phyloP scores from a whole-genome alignment of 2,888 invertebrate species.

The Hyles lineata region DNA sequence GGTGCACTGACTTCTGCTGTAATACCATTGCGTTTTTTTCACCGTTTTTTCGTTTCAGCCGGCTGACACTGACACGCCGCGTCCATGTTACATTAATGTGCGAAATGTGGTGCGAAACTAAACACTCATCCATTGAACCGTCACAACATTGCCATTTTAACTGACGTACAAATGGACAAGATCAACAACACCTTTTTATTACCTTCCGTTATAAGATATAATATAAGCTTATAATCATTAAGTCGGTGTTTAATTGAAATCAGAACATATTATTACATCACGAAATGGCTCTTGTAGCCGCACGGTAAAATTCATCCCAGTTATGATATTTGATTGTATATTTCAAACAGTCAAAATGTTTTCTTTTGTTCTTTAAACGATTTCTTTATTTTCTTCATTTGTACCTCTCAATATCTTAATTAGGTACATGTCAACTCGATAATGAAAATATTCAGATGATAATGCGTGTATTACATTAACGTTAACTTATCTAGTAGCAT shows the following conservation, averaged over 20 bases:
- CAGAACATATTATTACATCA: slow-evolving; percentile 25
- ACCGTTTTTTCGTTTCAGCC: slow-evolving; percentile 53
- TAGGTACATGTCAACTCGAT: neutral
- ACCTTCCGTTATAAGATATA: slow-evolving; percentile 68
- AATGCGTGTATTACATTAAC: neutral
- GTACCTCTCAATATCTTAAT: neutral
- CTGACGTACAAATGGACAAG: slow-evolving; percentile 54
- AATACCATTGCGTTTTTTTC: slow-evolving; percentile 51
- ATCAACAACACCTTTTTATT: slow-evolving; percentile 53
- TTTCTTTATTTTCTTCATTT: too few species aligned
- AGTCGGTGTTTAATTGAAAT: slow-evolving; percentile 32
- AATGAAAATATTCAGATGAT: neutral
- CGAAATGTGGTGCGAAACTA: slow-evolving; percentile 66
- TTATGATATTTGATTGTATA: neutral
- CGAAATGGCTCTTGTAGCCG: neutral
- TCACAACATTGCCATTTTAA: slow-evolving; percentile 60
- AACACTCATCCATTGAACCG: slow-evolving; percentile 52
- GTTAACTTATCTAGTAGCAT: neutral
- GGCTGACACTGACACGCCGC: slow-evolving; percentile 72
- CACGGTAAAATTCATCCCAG: neutral
- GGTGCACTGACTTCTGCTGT: slow-evolving; percentile 49
- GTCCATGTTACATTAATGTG: slow-evolving; percentile 58
- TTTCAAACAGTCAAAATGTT: too few species aligned
- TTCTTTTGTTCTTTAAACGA: too few species aligned
- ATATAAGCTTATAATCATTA: slow-evolving; percentile 41